Percentiles rank a stretch among this genome's conserved stretches.
Evolutionary conservation across 2,888 invertebrate species (phyloP).

Genomic region (Folsomia candida): DNA sequence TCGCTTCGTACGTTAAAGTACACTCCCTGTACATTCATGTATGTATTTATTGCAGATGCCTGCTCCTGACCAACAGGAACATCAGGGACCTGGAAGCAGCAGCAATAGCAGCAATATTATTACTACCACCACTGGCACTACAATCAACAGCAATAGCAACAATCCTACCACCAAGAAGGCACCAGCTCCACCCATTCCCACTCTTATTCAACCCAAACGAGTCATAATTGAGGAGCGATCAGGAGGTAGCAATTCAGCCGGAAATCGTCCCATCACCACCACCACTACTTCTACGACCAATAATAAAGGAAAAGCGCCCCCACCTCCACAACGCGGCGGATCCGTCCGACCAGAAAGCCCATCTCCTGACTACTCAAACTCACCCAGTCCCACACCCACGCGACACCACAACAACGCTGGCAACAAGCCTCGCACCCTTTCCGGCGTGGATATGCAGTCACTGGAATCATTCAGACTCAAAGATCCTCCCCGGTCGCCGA

Average conservation of each 20-base stretch:
- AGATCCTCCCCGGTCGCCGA: constrained; percentile 62
- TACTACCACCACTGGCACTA: no score
- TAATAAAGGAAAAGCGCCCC: constrained; percentile 20
- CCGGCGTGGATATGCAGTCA: constrained; percentile 70
- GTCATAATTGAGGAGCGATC: constrained; percentile 38
- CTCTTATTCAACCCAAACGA: constrained; percentile 27
- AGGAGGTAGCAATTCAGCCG: not conserved
- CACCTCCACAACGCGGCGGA: not conserved
- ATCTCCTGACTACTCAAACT: constrained; percentile 60
- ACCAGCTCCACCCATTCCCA: constrained; percentile 21
- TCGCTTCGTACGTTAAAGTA: no score
- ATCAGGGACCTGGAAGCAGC: no score
- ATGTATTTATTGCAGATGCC: no score
- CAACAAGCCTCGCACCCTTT: constrained; percentile 20
- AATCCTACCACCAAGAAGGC: not conserved
- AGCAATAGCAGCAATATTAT: no score
- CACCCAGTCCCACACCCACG: constrained; percentile 46
- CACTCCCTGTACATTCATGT: no score
- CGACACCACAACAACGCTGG: not conserved
- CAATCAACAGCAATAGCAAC: no score
- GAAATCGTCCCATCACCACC: not conserved
- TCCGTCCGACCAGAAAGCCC: constrained; percentile 57
- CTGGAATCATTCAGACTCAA: constrained; percentile 72
- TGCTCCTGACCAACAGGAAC: no score
- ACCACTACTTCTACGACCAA: not conserved